Conservation (phyloP, 1,140 invertebrate genomes). For the Aphis craccivora region DNA sequence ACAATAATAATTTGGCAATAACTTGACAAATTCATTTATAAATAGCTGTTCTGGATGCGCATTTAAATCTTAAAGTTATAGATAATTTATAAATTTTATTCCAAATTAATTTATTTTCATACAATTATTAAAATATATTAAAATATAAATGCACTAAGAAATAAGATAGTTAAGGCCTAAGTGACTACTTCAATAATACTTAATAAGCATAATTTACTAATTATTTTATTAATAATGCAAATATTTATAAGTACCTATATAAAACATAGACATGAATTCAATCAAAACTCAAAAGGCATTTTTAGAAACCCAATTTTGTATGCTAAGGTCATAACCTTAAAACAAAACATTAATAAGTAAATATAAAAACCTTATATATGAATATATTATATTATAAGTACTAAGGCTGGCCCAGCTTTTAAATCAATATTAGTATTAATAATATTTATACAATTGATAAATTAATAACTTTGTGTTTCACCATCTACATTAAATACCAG, state of each 20-base stretch:
- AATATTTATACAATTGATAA: neutral
- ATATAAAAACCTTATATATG: neutral
- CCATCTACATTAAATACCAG: neutral
- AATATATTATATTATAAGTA: neutral
- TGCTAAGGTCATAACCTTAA: neutral
- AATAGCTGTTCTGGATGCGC: constrained; percentile 13
- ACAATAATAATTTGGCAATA: constrained; percentile 44
- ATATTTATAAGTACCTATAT: neutral
- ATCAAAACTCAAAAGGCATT: neutral
- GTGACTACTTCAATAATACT: neutral
- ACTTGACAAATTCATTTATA: constrained; percentile 4
- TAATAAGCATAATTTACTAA: neutral
- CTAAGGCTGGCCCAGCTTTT: neutral
- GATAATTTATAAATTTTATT: neutral
- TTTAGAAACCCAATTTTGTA: neutral
- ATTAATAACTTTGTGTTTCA: neutral
- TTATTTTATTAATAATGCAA: constrained; percentile 4
- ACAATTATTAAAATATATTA: neutral
- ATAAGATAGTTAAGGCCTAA: neutral
- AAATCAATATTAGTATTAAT: neutral
- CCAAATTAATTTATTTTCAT: neutral
- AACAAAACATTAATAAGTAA: neutral
- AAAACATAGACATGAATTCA: neutral
- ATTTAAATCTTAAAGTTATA: neutral
- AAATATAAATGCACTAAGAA: neutral